Percentiles rank a stretch among this genome's conserved stretches.
Evolutionary conservation across 1,140 invertebrate genomes (phyloP).

Genomic region (Listronotus bonariensis): DNA sequence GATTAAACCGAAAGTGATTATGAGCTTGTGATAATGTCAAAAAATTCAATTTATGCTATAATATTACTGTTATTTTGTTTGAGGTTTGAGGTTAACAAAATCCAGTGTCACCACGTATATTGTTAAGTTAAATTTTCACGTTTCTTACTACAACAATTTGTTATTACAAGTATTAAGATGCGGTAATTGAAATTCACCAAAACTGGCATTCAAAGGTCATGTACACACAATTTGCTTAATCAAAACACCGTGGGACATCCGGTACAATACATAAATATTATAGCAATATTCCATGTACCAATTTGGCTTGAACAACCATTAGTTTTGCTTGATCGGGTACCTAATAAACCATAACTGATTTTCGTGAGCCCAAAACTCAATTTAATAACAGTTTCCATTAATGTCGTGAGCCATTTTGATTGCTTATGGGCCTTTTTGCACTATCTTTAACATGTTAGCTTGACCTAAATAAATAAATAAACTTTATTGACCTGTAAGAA

Average conservation of each 20-base stretch:
- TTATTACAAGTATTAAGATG: too few species aligned
- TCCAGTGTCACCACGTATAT: too few species aligned
- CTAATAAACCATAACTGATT: conserved; percentile 24
- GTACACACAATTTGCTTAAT: neutral
- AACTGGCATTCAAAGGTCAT: neutral
- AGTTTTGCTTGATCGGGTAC: conserved; percentile 14
- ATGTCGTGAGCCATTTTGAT: conserved; percentile 8
- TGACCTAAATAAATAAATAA: conserved; percentile 11
- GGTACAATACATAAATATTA: conserved; percentile 2
- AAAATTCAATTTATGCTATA: too few species aligned
- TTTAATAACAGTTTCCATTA: conserved; percentile 11
- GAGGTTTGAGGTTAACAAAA: too few species aligned
- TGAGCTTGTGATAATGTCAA: too few species aligned
- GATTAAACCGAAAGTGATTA: too few species aligned
- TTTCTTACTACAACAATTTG: too few species aligned
- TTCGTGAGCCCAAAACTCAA: conserved; percentile 13
- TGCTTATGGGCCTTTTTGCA: conserved; percentile 12
- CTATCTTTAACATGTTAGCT: conserved; percentile 1
- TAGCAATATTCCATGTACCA: neutral
- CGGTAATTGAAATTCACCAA: too few species aligned
- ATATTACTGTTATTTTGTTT: too few species aligned
- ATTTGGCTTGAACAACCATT: conserved; percentile 4
- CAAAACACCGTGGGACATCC: neutral
- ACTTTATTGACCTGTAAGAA: neutral
- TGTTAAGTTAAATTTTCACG: too few species aligned